Conservation (phyloP, 2,113 vertebrate genomes). For the Ceyx margarethae region DNA sequence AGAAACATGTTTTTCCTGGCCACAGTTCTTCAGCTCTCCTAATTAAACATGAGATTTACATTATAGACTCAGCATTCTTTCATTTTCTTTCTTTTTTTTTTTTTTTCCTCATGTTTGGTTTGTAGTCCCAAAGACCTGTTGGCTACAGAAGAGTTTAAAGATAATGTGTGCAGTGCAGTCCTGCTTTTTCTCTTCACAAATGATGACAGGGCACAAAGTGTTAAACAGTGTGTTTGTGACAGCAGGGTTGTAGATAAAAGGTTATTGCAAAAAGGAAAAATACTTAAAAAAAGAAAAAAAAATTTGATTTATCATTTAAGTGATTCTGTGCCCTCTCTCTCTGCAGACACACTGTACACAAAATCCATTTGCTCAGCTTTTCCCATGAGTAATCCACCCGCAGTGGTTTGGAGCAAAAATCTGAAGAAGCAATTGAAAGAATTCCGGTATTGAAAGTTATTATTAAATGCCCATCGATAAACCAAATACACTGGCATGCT, state of each 20-base stretch:
- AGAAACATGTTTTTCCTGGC: conserved; percentile 58
- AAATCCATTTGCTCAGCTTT: conserved; percentile 75
- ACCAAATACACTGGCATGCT: conserved; percentile 49
- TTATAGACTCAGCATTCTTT: conserved; percentile 17
- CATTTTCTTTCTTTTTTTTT: conserved; percentile 11
- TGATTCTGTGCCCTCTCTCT: not conserved
- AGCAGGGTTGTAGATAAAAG: conserved; percentile 11
- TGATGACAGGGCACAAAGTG: not conserved
- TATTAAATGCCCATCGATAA: conserved; percentile 75
- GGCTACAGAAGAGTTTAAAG: conserved; percentile 20
- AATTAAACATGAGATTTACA: conserved; percentile 70
- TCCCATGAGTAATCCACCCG: conserved; percentile 67
- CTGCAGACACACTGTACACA: not conserved
- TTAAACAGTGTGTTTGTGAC: conserved; percentile 18
- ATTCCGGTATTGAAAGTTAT: conserved; percentile 71
- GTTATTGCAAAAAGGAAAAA: conserved; percentile 25
- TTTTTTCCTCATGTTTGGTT: not conserved
- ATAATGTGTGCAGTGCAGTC: not conserved
- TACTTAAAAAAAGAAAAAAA: not conserved
- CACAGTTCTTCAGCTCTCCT: conserved; percentile 48
- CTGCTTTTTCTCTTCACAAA: conserved; percentile 6
- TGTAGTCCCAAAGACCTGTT: not conserved
- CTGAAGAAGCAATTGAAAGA: conserved; percentile 72
- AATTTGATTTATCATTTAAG: conserved; percentile 39
- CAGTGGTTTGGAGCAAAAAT: conserved; percentile 68